Evolutionary conservation across 1,140 invertebrate genomes (phyloP), one percentile per base, ranked within the genome.

Genomic region (Euura saliciscinereae): DNA sequence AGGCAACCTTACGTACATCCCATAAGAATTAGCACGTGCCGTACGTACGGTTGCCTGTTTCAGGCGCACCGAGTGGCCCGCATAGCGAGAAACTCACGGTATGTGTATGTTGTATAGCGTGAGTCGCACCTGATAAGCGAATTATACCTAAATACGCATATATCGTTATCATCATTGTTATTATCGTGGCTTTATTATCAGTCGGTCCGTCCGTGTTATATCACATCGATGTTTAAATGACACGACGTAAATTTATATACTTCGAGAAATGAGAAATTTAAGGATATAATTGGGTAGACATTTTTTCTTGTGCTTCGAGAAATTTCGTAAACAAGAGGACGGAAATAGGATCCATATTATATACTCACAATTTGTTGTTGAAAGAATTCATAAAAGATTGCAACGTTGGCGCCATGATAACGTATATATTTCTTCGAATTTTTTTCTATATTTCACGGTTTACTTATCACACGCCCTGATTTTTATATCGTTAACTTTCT

Each of bases 341-440:
- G 44, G 45, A 11, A 66, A 46, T 13, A n/a, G 13, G 8, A 44
- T 46, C 43, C 45, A 6, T 5, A 5, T 65, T 69, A 46, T 28
- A 45, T 73, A 88, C 87, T 87, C 73, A 88, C 87, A 88, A 72
- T 79, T 71, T 86, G 75, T 78, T 81, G 65, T 78, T 81, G 78
- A 88, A 88, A 7, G 85, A 83, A 77, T 85, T 85, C 6, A 84
- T 51, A 65, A 88, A 88, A 28, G 73, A 78, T 45, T 81, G 80
- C 28, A 86, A 13, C 5, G 79, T 78, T 65, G 82, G 13, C 67
- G 83, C 82, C 86, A 88, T 88, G 73, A 75, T 85, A 1, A 28
- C 28, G 28, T 28, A 28, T 28, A 28, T 28, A 28, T 28, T 28
- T 28, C 28, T 28, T 28, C 28, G 1, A 28, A 28, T 28, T 28